Conservation (phyloP, 1,140 invertebrate species). For the Drosophila grimshawi region DNA sequence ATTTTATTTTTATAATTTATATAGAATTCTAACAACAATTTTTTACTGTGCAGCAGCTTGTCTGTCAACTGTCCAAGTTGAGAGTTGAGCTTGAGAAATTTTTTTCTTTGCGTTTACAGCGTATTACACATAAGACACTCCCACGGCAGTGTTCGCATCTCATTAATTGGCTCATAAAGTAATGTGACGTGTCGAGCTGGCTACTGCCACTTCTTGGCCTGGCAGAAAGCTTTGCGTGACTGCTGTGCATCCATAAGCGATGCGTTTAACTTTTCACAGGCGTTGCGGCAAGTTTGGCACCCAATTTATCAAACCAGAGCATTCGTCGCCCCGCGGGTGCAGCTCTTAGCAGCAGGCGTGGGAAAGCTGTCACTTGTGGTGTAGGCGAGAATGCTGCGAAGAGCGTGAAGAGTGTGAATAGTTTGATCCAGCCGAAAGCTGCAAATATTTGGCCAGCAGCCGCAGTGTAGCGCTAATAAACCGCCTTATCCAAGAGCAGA, state of each 20-base stretch:
- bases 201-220: not conserved
- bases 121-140: constrained; percentile 50
- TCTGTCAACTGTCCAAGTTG: constrained; percentile 27
- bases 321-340: constrained; percentile 62
- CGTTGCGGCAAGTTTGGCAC: constrained; percentile 69
- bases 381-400: constrained; percentile 23
- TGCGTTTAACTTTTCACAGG: constrained; percentile 79
- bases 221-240: constrained; percentile 57
- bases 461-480: constrained; percentile 76
- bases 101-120: constrained; percentile 12
- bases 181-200: constrained; percentile 40
- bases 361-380: constrained; percentile 62
- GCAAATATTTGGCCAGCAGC: constrained; percentile 42
- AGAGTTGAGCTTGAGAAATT: constrained; percentile 12
- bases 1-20: not conserved
- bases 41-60: not conserved
- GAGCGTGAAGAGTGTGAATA: no score
- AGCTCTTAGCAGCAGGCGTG: constrained; percentile 55
- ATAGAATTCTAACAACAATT: not conserved
- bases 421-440: not conserved
- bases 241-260: constrained; percentile 55
- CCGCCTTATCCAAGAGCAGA: constrained; percentile 54
- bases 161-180: constrained; percentile 78
- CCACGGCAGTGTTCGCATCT: constrained; percentile 55
- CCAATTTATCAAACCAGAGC: constrained; percentile 73